Percentiles rank a stretch among this genome's conserved stretches.
Conservation (phyloP, 2,888 invertebrate genomes). For the Augochlorella aurata region DNA sequence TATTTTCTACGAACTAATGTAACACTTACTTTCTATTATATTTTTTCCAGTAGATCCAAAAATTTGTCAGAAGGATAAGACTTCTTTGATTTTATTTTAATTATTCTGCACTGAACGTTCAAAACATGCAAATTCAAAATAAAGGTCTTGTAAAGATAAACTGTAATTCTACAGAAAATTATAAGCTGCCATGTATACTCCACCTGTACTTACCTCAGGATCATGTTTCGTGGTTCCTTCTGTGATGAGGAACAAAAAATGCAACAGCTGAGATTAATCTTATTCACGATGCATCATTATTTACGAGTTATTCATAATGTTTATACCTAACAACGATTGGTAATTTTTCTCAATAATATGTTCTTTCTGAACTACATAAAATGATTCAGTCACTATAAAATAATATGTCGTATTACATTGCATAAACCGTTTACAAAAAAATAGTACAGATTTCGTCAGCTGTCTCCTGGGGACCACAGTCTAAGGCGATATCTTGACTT, state of each 20-base stretch:
- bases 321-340: background rate
- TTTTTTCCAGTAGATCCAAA: too few species aligned
- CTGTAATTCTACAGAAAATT: background rate
- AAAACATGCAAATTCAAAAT: background rate
- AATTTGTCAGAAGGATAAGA: too few species aligned
- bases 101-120: too few species aligned
- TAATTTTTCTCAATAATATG: background rate
- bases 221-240: background rate
- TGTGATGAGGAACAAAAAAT: background rate
- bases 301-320: background rate
- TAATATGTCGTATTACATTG: too few species aligned
- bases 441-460: too few species aligned
- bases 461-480: too few species aligned
- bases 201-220: background rate
- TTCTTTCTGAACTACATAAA: background rate
- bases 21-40: too few species aligned
- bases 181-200: background rate
- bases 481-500: too few species aligned
- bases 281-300: too few species aligned
- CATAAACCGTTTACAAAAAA: background rate
- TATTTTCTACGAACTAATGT: too few species aligned
- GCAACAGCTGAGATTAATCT: background rate
- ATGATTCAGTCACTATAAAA: background rate
- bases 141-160: background rate
- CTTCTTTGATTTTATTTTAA: too few species aligned